phyloP scores from a whole-genome alignment of 2,113 vertebrate species.

The Brevimyrus niger region DNA sequence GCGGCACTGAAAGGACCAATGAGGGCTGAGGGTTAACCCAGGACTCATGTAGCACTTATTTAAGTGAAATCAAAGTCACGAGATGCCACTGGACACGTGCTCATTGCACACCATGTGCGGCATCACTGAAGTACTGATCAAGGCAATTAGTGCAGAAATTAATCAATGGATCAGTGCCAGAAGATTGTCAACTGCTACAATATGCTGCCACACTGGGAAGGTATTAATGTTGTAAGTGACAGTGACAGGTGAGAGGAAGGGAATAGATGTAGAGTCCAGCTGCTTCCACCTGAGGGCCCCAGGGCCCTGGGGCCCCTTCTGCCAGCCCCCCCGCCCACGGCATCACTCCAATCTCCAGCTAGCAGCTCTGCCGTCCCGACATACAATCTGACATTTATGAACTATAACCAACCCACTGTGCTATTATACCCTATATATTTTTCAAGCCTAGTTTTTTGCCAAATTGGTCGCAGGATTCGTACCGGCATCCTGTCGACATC shows the following conservation, averaged over 20 bases:
- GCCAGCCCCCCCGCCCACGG: not conserved
- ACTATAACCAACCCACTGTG: not conserved
- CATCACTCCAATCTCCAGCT: not conserved
- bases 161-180: not conserved
- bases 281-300: not conserved
- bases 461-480: not conserved
- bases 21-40: not conserved
- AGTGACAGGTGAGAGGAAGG: not conserved
- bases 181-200: not conserved
- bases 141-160: not conserved
- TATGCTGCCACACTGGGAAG: not conserved
- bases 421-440: not conserved
- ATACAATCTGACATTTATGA: not conserved
- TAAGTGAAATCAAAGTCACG: not conserved
- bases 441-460: not conserved
- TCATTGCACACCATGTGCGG: not conserved
- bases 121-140: not conserved
- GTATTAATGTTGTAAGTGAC: not conserved
- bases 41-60: not conserved
- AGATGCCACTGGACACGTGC: not conserved
- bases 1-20: not conserved
- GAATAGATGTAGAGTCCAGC: not conserved
- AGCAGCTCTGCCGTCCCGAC: not conserved
- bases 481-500: not conserved
- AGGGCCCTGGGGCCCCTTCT: not conserved